Evolutionary conservation across 2,888 invertebrate genomes (phyloP).

Genomic region (Eugnorisma glareosa): DNA sequence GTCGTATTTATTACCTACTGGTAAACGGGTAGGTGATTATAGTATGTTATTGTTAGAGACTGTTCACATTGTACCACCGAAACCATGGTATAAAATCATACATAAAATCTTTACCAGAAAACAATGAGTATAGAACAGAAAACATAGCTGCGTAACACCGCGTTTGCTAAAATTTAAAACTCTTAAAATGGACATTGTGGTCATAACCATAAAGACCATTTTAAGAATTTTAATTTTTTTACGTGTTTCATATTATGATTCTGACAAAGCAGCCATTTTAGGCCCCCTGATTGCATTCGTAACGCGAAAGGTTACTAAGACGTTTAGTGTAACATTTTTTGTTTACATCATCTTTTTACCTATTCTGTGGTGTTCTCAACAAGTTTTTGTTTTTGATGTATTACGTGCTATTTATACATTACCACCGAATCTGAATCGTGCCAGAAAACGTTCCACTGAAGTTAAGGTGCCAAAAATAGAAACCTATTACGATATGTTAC

Average conservation of each 20-base stretch:
- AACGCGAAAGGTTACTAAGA: not conserved
- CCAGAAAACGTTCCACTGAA: not conserved
- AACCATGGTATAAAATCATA: too few relatives aligned
- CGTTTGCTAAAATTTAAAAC: too few relatives aligned
- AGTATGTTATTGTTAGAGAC: not conserved
- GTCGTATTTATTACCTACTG: conserved; percentile 35
- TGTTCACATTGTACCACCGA: too few relatives aligned
- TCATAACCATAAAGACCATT: too few relatives aligned
- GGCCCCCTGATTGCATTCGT: too few relatives aligned
- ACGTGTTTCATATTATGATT: too few relatives aligned
- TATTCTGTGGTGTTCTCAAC: not conserved
- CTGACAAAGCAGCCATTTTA: too few relatives aligned
- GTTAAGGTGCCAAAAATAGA: conserved; percentile 2
- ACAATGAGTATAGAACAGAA: not conserved
- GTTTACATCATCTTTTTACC: not conserved
- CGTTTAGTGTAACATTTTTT: not conserved
- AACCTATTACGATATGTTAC: not conserved
- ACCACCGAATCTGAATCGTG: not conserved
- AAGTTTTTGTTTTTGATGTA: not conserved
- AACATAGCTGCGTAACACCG: too few relatives aligned
- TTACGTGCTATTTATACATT: not conserved
- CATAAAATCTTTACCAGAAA: not conserved
- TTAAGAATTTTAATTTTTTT: too few relatives aligned
- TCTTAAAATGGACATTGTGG: too few relatives aligned
- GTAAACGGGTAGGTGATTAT: not conserved